Base-by-base conservation (phyloP, 2,888 invertebrate genomes). In the Amphipyra tragopoginis region DNA sequence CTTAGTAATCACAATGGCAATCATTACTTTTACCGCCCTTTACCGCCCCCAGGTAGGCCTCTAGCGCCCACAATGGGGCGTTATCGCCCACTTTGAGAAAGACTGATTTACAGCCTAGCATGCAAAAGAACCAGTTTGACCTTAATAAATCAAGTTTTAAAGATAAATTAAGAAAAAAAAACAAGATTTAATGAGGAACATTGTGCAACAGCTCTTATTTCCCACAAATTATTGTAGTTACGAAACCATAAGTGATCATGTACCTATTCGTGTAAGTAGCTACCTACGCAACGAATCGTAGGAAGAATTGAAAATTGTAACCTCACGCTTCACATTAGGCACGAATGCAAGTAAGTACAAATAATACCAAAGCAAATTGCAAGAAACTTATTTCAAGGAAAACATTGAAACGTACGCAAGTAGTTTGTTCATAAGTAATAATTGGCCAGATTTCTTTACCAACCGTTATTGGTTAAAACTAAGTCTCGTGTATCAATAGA, bases 141-240 rank as follows among this genome's bases (percentile, higher is more conserved):
- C 63, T 62, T 62, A 70, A 53, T 42, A 8, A 42, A 13, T 3
- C 36, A 15, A 33, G 15, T 33, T 33, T 21, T 63, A 42, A 44
- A 15, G 26, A 38, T 44, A 15, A 39, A 47, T 26, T 49, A 38
- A 54, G 45, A 34, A 29, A 3, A 29, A 3, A 45, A 53, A 50
- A 57, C 44, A 50, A 55, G 36, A 54, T 48, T 38, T 38, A 33
- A 40, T 42, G 55, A 50, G 38, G 34, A 26, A 13, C 61, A 75
- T 84, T 81, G 75, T 73, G 80, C 59, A 86, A 86, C 58, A 58
- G 57, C 57, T 69, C 72, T 66, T 77, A 67, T 82, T 81, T 80
- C 75, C 82, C 79, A 73, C 79, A 82, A 81, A 83, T 82, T 80
- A 80, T 76, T 11, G 21, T 63, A 43, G 63, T 84, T 84, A 84